A percentile compares a stretch with the other conserved stretches of the same genome.
phyloP scores from a whole-genome alignment of 2,113 vertebrate genomes.

The Cyprinus carpio region DNA sequence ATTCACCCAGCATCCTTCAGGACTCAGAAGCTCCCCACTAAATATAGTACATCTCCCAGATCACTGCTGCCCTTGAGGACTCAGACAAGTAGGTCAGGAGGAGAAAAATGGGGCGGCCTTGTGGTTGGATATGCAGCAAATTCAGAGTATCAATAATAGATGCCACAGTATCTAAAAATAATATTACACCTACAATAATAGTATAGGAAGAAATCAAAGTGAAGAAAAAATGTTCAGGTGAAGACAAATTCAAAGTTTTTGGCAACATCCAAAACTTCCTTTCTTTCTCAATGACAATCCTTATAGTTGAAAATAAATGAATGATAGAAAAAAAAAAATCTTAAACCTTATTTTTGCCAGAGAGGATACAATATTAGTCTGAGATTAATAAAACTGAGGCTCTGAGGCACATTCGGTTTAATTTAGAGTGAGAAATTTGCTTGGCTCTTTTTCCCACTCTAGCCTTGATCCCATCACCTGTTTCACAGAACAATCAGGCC shows the following conservation, averaged over 20 bases:
- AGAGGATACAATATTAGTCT: background rate
- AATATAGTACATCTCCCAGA: constrained; percentile 61
- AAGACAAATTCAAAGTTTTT: background rate
- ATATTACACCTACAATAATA: constrained; percentile 35
- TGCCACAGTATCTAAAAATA: constrained; percentile 61
- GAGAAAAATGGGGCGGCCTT: constrained; percentile 59
- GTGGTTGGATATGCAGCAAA: constrained; percentile 45
- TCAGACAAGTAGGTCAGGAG: constrained; percentile 62
- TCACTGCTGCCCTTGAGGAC: constrained; percentile 57
- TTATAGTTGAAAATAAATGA: background rate
- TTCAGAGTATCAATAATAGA: constrained; percentile 64
- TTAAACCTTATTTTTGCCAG: background rate
- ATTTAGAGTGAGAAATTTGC: constrained; percentile 8
- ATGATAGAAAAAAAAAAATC: too few species aligned
- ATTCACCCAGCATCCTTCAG: constrained; percentile 47
- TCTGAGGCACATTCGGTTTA: background rate
- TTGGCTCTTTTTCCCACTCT: constrained; percentile 2
- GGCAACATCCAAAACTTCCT: constrained; percentile 7
- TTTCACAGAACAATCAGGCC: constrained; percentile 6
- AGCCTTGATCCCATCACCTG: constrained; percentile 1
- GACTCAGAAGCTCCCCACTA: constrained; percentile 51
- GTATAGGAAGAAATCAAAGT: constrained; percentile 32
- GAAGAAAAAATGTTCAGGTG: background rate
- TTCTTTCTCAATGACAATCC: background rate
- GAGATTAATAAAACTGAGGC: background rate